phyloP scores from a whole-genome alignment of 53 echinoderm and acorn worm species.

The Crossaster papposus region DNA sequence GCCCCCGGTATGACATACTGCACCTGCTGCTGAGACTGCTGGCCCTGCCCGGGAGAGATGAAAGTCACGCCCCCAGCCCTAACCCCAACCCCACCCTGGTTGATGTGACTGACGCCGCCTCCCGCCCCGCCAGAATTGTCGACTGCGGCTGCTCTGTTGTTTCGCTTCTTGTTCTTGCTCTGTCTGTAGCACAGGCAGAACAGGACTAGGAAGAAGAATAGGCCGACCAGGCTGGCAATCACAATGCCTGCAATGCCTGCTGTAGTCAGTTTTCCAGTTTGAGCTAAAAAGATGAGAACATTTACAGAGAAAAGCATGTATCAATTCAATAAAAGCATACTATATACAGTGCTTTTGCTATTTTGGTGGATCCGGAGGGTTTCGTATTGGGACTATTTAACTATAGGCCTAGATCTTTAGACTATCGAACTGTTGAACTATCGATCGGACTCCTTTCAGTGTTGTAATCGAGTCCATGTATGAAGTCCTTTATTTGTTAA shows the following conservation, averaged over 20 bases:
- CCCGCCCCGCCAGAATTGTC: not conserved
- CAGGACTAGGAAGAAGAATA: not conserved
- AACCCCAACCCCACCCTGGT: not conserved
- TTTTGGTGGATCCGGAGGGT: too few species aligned
- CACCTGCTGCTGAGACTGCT: not conserved
- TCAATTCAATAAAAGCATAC: not conserved
- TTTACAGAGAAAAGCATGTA: not conserved
- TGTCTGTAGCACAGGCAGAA: conserved; percentile 15
- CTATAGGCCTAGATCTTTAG: too few species aligned
- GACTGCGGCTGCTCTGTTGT: not conserved
- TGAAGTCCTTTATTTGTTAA: too few species aligned
- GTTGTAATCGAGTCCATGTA: too few species aligned
- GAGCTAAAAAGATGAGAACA: not conserved
- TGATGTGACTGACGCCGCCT: not conserved
- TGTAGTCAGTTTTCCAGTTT: conserved; percentile 19
- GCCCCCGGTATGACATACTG: conserved; percentile 12
- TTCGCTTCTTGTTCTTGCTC: conserved; percentile 16
- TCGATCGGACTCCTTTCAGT: too few species aligned
- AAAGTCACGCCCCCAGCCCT: not conserved
- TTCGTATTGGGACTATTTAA: too few species aligned
- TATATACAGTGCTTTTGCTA: too few species aligned
- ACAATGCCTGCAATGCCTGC: conserved; percentile 37
- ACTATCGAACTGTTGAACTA: too few species aligned
- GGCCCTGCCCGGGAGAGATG: not conserved
- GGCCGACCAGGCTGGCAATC: not conserved